Evolutionary conservation across 2,113 vertebrate species (phyloP).

Genomic region (Aleadryas rufinucha): DNA sequence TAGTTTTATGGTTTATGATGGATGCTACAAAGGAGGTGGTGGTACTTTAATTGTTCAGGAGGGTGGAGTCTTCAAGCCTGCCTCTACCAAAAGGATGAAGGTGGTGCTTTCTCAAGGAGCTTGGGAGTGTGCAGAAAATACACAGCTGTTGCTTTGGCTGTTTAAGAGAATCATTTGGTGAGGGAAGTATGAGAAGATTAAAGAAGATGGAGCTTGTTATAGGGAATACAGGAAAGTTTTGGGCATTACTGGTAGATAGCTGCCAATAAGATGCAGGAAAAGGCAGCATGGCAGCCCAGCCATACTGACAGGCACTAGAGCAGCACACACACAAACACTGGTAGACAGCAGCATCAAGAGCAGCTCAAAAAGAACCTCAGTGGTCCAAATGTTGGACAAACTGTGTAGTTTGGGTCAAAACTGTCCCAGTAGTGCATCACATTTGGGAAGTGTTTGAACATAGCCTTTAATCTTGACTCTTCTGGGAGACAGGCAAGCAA

Average conservation of each 20-base stretch:
- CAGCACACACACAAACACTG: background rate
- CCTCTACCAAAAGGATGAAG: background rate
- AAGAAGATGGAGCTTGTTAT: background rate
- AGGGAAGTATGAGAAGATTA: background rate
- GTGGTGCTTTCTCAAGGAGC: background rate
- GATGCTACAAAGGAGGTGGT: background rate
- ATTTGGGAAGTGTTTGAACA: background rate
- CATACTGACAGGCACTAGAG: background rate
- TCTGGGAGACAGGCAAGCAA: background rate
- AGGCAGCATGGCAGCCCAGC: background rate
- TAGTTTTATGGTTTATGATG: background rate
- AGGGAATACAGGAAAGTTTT: background rate
- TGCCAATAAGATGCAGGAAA: rapidly evolving
- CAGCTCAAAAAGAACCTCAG: background rate
- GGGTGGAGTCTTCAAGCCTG: background rate
- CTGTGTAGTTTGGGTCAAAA: background rate
- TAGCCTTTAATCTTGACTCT: background rate
- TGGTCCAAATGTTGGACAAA: background rate
- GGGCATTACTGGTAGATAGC: background rate
- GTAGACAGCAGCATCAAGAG: background rate
- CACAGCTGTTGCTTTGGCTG: background rate
- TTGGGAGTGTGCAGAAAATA: background rate
- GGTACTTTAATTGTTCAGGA: background rate
- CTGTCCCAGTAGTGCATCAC: background rate
- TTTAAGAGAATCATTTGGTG: background rate